phyloP scores from a whole-genome alignment of 1,140 invertebrate species.

The Cotesia chilonis region DNA sequence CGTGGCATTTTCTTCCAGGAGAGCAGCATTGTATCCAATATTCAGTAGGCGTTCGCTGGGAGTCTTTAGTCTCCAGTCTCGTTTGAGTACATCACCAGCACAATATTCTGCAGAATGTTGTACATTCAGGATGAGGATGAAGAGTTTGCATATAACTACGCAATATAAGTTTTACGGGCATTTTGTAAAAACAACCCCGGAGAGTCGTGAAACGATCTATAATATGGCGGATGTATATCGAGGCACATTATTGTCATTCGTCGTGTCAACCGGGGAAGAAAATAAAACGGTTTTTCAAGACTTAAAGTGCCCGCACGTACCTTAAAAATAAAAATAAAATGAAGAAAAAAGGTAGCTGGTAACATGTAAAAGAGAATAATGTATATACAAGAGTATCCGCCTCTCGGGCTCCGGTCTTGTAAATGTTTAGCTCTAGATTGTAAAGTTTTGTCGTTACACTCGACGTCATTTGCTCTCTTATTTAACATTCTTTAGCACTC shows the following conservation, averaged over 20 bases:
- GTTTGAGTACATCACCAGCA: too few species aligned
- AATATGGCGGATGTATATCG: neutral
- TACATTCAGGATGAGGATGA: too few species aligned
- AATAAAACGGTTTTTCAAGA: conserved; percentile 8
- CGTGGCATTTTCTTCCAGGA: too few species aligned
- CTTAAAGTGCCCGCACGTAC: conserved; percentile 7
- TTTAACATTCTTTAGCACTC: too few species aligned
- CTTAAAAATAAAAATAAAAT: neutral
- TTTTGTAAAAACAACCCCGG: conserved; percentile 10
- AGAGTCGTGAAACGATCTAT: conserved; percentile 14
- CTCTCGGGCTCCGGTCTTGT: neutral
- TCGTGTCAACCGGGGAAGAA: conserved; percentile 4
- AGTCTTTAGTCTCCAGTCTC: too few species aligned
- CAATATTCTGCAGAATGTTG: too few species aligned
- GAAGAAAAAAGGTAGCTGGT: neutral
- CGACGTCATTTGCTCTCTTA: neutral
- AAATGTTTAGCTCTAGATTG: neutral
- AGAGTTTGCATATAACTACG: too few species aligned
- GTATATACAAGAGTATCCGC: neutral
- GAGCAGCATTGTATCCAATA: too few species aligned
- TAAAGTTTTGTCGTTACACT: neutral
- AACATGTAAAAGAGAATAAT: too few species aligned
- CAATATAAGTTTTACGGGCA: neutral
- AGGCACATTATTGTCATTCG: conserved; percentile 4
- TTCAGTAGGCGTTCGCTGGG: too few species aligned